phyloP scores from a whole-genome alignment of 1,140 invertebrate genomes.

The Drosophila sp. region DNA sequence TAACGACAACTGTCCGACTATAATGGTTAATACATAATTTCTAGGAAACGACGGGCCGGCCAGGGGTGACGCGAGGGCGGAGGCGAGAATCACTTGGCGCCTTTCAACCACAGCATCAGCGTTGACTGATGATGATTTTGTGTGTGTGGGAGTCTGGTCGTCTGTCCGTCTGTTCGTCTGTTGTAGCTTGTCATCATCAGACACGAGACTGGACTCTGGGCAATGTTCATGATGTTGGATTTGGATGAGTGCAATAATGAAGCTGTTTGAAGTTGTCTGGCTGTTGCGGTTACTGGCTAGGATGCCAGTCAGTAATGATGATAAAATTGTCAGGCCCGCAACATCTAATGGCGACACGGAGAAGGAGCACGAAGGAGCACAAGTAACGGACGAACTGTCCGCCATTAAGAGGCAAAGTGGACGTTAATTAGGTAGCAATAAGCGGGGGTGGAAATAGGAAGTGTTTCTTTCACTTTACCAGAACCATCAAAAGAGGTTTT shows the following conservation, averaged over 20 bases:
- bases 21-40: constrained; percentile 36
- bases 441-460: neutral
- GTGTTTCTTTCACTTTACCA: neutral
- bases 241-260: constrained; percentile 25
- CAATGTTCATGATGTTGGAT: constrained; percentile 10
- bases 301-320: constrained; percentile 27
- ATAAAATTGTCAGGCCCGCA: constrained; percentile 22
- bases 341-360: constrained; percentile 8
- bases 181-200: constrained; percentile 47
- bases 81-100: constrained; percentile 17
- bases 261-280: constrained; percentile 39
- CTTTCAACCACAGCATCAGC: constrained; percentile 26
- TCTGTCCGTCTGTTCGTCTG: neutral
- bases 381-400: constrained; percentile 11
- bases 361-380: neutral
- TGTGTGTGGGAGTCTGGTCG: constrained; percentile 14
- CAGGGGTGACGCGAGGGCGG: neutral
- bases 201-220: constrained; percentile 9
- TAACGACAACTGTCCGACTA: constrained; percentile 35
- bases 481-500: neutral
- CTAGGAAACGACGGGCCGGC: neutral
- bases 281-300: constrained; percentile 28
- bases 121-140: constrained; percentile 54
- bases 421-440: constrained; percentile 24
- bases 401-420: constrained; percentile 28